Evolutionary conservation across 2,888 invertebrate genomes (phyloP).

Genomic region (Idaea aversata): DNA sequence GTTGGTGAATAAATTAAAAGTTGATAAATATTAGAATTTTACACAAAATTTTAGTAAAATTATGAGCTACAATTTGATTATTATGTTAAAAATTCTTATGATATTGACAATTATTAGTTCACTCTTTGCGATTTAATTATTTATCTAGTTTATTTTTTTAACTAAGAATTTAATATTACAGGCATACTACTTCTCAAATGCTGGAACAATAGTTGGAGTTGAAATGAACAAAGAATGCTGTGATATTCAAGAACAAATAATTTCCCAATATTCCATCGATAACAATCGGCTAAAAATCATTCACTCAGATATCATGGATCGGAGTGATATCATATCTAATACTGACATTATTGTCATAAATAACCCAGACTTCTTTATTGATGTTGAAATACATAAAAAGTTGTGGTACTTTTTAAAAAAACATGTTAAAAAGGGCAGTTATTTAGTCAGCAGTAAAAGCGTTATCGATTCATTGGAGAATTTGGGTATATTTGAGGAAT

Average conservation of each 20-base stretch:
- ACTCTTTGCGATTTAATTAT: too few relatives aligned
- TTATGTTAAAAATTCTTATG: too few relatives aligned
- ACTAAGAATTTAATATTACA: slow-evolving; percentile 39
- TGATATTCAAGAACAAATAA: slow-evolving; percentile 79
- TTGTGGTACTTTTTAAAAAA: slow-evolving; percentile 82
- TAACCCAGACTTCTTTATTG: slow-evolving; percentile 85
- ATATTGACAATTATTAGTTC: too few relatives aligned
- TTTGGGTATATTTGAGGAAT: slow-evolving; percentile 70
- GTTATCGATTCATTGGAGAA: slow-evolving; percentile 74
- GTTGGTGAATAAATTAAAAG: too few relatives aligned
- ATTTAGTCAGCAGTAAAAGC: slow-evolving; percentile 81
- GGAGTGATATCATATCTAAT: slow-evolving; percentile 71
- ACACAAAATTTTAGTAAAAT: too few relatives aligned
- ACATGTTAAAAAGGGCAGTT: slow-evolving; percentile 76
- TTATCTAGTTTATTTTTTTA: too few relatives aligned
- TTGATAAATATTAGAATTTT: too few relatives aligned
- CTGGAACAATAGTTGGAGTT: slow-evolving; percentile 81
- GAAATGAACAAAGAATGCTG: slow-evolving; percentile 85
- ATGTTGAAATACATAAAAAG: slow-evolving; percentile 77
- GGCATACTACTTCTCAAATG: slow-evolving; percentile 82
- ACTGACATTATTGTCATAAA: slow-evolving; percentile 85
- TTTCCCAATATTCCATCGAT: slow-evolving; percentile 76
- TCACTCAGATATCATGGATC: slow-evolving; percentile 80
- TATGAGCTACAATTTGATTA: too few relatives aligned
- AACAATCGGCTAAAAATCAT: slow-evolving; percentile 76